A percentile compares a stretch with the other conserved stretches of the same genome.
Evolutionary conservation across 2,888 invertebrate species (phyloP).

Genomic region (Zaprionus obscuricornis): DNA sequence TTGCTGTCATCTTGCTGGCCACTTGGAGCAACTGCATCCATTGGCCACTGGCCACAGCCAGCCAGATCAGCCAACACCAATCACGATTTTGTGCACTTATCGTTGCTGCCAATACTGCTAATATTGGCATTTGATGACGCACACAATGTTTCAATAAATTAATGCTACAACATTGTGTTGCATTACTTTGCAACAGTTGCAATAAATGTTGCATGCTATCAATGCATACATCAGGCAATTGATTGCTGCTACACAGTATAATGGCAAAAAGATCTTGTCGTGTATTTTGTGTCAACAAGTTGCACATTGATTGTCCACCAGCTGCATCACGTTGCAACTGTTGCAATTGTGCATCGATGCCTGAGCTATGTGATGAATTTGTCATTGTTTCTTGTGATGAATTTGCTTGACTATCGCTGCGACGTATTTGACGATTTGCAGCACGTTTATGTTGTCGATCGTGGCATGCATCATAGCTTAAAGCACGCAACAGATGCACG

Average conservation of each 20-base stretch:
- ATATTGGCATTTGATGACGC: slow-evolving; percentile 73
- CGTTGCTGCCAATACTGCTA: slow-evolving; percentile 80
- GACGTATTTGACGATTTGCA: slow-evolving; percentile 34
- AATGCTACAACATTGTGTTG: slow-evolving; percentile 64
- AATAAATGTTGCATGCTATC: slow-evolving; percentile 57
- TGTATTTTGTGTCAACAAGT: slow-evolving; percentile 45
- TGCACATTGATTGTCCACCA: slow-evolving; percentile 51
- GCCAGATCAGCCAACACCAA: slow-evolving; percentile 82
- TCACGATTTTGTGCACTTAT: slow-evolving; percentile 66
- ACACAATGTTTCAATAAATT: slow-evolving; percentile 77
- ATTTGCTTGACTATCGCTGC: slow-evolving; percentile 55
- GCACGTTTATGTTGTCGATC: slow-evolving; percentile 54
- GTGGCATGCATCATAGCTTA: slow-evolving; percentile 64
- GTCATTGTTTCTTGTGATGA: slow-evolving; percentile 76
- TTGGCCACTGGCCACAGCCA: slow-evolving; percentile 77
- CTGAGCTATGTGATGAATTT: slow-evolving; percentile 77
- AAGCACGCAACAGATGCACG: slow-evolving; percentile 79
- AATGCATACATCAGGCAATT: slow-evolving; percentile 59
- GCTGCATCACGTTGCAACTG: slow-evolving; percentile 35
- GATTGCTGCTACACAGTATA: slow-evolving; percentile 77
- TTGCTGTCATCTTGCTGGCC: slow-evolving; percentile 34
- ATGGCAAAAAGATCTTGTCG: slow-evolving; percentile 81
- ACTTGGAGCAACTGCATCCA: slow-evolving; percentile 64
- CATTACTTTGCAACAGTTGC: slow-evolving; percentile 68
- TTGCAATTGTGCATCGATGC: slow-evolving; percentile 64